Evolutionary conservation across 2,888 invertebrate genomes (phyloP).

Genomic region (Tromatobia lineatoria): DNA sequence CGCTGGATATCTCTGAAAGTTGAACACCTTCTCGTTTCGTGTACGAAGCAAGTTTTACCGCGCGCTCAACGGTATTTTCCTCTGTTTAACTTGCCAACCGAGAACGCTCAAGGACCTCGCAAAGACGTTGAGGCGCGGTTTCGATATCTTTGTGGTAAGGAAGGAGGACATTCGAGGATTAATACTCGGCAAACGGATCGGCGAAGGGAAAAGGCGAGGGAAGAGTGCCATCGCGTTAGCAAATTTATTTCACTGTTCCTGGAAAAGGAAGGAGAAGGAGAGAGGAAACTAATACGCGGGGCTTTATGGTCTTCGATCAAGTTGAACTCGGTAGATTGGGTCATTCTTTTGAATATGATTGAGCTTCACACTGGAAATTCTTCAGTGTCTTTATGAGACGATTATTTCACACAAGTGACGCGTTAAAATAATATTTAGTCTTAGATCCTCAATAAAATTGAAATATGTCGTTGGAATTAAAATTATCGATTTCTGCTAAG

Average conservation of each 20-base stretch:
- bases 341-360: not conserved
- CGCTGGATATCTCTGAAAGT: slow-evolving; percentile 49
- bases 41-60: slow-evolving; percentile 61
- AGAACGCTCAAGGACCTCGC: slow-evolving; percentile 32
- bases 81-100: slow-evolving; percentile 57
- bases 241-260: slow-evolving; percentile 53
- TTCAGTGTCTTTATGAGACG: not conserved
- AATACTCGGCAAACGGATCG: slow-evolving; percentile 20
- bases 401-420: not conserved
- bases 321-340: not conserved
- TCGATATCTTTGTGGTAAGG: slow-evolving; percentile 50
- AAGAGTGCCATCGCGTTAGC: slow-evolving; percentile 39
- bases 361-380: not conserved
- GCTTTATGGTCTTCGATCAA: not conserved
- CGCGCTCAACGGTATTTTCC: slow-evolving; percentile 44
- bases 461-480: not conserved
- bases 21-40: slow-evolving; percentile 57
- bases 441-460: too few species aligned
- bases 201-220: not conserved
- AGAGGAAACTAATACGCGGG: slow-evolving; percentile 18
- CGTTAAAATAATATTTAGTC: not conserved
- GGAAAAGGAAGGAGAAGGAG: not conserved
- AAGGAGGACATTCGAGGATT: not conserved
- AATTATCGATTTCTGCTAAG: not conserved
- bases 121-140: slow-evolving; percentile 38